Base-by-base conservation (phyloP, 1,140 invertebrate species). In the Lamellibrachia luymesi region DNA sequence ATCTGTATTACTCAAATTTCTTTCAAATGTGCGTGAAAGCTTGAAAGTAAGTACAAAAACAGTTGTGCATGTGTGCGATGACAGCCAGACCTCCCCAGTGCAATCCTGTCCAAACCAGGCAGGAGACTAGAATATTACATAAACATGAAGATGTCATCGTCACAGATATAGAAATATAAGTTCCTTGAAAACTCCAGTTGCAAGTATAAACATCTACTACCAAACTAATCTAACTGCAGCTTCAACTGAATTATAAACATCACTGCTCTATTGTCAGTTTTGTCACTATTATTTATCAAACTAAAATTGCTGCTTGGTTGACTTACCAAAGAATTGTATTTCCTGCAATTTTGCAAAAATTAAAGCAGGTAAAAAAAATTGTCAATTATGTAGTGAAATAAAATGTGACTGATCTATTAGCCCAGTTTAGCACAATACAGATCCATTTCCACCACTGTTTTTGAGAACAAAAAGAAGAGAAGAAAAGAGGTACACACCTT, bases 401-500 rank as follows among this genome's bases (percentile, higher is more conserved):
- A 22, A 80, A 80, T 80, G 25, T 80, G 25, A 80, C 6, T 80
- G 8, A 80, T 80, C 25, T 22, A 80, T 22, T 17, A 80, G 4
- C 64, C 64, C 7, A 80, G 52, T 56, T 56, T 56, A 0, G 52
- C 13, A 22, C 17, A 22, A 22, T 4, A 80, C 17, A 22, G 4
- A 22, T 80, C 64, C 17, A 22, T 80, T 80, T 22, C 25, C 13
- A 80, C 64, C 64, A 56, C 52, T 56, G 52, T 13, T 56, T 22
- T 80, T 80, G 64, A 22, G 64, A 80, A 80, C 13, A 80, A 22
- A 22, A 38, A 10, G 17, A 17, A 80, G 64, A 22, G 64, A 80
- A 80, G 64, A 80, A 17, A 80, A 80, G 25, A 0, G 64, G 64
- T 17, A 50, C 92, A 51, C 2, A 99, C 98, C 97, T 99, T 98